Percentiles rank a stretch among this genome's conserved stretches.
Evolutionary conservation across 2,888 invertebrate species (phyloP).

Genomic region (Empis stercorea): DNA sequence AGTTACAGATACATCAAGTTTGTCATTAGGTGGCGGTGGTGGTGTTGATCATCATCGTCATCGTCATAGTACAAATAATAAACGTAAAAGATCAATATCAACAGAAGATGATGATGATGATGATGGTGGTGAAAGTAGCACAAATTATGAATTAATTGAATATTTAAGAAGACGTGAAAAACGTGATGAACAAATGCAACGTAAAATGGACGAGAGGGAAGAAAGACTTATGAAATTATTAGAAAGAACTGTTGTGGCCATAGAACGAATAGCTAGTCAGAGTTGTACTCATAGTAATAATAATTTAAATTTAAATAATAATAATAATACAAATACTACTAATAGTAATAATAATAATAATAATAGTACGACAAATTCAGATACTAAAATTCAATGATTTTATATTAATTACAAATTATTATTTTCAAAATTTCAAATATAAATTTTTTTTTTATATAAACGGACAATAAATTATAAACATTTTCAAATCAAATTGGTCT

Average conservation of each 20-base stretch:
- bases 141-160: slow-evolving; percentile 35
- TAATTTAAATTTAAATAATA: not conserved
- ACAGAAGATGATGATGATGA: slow-evolving; percentile 18
- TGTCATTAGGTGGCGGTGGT: not conserved
- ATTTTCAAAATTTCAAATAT: no score
- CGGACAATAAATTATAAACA: no score
- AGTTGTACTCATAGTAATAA: not conserved
- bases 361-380: not conserved
- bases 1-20: slow-evolving; percentile 29
- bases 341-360: no score
- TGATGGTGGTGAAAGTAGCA: slow-evolving; percentile 31
- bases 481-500: no score
- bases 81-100: slow-evolving; percentile 33
- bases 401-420: no score
- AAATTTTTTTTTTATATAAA: no score
- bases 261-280: slow-evolving; percentile 26
- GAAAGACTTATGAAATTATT: slow-evolving; percentile 31
- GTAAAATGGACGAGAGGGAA: slow-evolving; percentile 34
- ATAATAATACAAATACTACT: not conserved
- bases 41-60: not conserved
- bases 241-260: slow-evolving; percentile 34
- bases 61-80: slow-evolving; percentile 23
- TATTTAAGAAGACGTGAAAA: slow-evolving; percentile 34
- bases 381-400: not conserved
- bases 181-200: slow-evolving; percentile 32